Percentiles rank a stretch among this genome's conserved stretches.
These are phyloP conservation scores for Oryzias dopingdopingensis DNA, from an alignment of 2,797 vertebrate genomes.

Conservation along the genomic window DNA sequence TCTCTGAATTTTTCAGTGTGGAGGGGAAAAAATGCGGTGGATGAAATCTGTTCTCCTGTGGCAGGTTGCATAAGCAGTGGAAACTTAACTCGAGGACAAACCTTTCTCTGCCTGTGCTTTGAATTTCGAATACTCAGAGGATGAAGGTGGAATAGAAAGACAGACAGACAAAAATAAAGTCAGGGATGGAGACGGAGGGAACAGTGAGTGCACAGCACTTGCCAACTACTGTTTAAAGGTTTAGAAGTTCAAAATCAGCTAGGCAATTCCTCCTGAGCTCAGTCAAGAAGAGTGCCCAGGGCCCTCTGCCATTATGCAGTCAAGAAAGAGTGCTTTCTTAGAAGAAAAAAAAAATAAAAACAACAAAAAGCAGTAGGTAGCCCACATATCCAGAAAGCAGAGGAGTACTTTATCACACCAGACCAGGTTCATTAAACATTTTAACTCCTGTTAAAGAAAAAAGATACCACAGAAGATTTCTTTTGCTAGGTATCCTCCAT, in stretches of 20 bases:
- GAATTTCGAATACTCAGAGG: constrained; percentile 63
- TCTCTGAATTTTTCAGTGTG: constrained; percentile 42
- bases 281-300: constrained; percentile 57
- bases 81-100: constrained; percentile 77
- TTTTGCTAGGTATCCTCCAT: constrained; percentile 19
- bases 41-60: constrained; percentile 60
- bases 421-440: constrained; percentile 11
- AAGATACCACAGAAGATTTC: constrained; percentile 36
- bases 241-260: constrained; percentile 72
- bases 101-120: constrained; percentile 61
- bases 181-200: constrained; percentile 55
- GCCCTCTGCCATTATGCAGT: constrained; percentile 68
- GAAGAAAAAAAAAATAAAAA: constrained; percentile 30
- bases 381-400: constrained; percentile 33
- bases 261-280: constrained; percentile 59
- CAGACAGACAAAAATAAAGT: constrained; percentile 48
- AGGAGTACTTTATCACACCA: constrained; percentile 34
- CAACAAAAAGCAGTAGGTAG: constrained; percentile 9
- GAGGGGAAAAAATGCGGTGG: constrained; percentile 30
- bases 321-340: constrained; percentile 41
- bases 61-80: constrained; percentile 75
- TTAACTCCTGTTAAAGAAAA: constrained; percentile 13
- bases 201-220: constrained; percentile 42
- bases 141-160: constrained; percentile 53
- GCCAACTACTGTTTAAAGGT: constrained; percentile 72